Base-by-base conservation (phyloP, 2,888 invertebrate species). In the Dolomedes plantarius region DNA sequence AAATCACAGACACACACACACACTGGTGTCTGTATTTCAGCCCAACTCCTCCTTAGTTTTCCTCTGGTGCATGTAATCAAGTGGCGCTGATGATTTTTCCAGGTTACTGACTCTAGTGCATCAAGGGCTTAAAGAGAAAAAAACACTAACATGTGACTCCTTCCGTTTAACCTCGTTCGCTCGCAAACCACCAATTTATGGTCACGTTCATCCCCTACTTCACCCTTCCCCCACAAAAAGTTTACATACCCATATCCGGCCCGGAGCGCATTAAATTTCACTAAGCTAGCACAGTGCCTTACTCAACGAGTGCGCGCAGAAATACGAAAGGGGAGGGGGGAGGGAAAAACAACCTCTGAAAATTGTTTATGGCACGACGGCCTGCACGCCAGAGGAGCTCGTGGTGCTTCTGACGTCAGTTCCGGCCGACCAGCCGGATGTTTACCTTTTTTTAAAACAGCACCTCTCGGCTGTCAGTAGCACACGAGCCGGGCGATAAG, bases 231-330 rank as follows among this genome's bases (percentile, higher is more conserved):
- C 41, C 41, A 16, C 41, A 11, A 46, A 69, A 74, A 81, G 81
- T 81, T 81, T 81, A 81, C 81, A 75, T 50, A 36, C 74, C 50
- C 81, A 62, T 81, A 81, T 81, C 81, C 81, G 81, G 81, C 73
- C 28, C n/a, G n/a, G 69, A 65, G 19, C 41, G 71, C 72, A 16
- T 56, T 39, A 32, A 68, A 64, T 72, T 72, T 79, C 71, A 41
- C 56, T 71, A 31, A 50, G 69, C 28, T 50, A n/a, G n/a, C n/a
- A n/a, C n/a, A n/a, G n/a, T n/a, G n/a, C n/a, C n/a, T 41, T 64
- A 29, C 46, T n/a, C 9, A 65, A 27, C n/a, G 27, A 56, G n/a
- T n/a, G n/a, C n/a, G n/a, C n/a, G n/a, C n/a, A 36, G 64, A 62
- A 19, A 64, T 19, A 11, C 39, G 28, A n/a, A n/a, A n/a, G n/a